phyloP scores from a whole-genome alignment of 2,797 vertebrate genomes.

The Hipposideros larvatus region DNA sequence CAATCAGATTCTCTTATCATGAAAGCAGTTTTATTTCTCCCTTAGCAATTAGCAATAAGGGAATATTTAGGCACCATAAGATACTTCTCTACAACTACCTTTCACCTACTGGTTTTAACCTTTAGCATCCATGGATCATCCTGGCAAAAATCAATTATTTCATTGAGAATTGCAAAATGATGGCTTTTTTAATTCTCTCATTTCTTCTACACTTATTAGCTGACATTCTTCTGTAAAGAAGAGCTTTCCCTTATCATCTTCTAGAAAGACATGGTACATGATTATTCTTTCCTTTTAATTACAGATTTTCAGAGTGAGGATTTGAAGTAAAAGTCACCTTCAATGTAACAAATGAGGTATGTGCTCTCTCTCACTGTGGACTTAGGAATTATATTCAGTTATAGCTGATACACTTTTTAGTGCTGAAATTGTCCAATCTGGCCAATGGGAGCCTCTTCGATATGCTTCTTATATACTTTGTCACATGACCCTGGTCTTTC shows the following conservation, averaged over 20 bases:
- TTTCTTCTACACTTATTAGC: neutral
- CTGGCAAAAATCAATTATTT: slow-evolving; percentile 6
- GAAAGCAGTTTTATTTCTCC: slow-evolving; percentile 7
- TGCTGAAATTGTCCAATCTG: neutral
- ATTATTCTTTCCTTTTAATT: slow-evolving; percentile 34
- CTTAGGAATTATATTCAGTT: slow-evolving; percentile 24
- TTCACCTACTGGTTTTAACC: neutral
- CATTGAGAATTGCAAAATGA: neutral
- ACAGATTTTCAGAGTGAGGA: slow-evolving; percentile 44
- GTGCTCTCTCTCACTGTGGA: neutral
- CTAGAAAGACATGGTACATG: neutral
- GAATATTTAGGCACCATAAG: neutral
- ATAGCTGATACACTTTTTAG: neutral
- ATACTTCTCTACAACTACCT: neutral
- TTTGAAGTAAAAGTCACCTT: slow-evolving; percentile 19
- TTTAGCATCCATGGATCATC: neutral
- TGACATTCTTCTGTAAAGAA: neutral
- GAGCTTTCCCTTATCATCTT: neutral
- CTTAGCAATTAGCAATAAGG: neutral
- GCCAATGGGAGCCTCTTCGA: neutral
- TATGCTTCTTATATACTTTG: neutral
- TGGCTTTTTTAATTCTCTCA: neutral
- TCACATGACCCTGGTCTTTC: neutral
- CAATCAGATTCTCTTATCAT: neutral
- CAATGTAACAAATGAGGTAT: neutral